phyloP scores from a whole-genome alignment of 2,888 invertebrate genomes.

The Serripes groenlandicus region DNA sequence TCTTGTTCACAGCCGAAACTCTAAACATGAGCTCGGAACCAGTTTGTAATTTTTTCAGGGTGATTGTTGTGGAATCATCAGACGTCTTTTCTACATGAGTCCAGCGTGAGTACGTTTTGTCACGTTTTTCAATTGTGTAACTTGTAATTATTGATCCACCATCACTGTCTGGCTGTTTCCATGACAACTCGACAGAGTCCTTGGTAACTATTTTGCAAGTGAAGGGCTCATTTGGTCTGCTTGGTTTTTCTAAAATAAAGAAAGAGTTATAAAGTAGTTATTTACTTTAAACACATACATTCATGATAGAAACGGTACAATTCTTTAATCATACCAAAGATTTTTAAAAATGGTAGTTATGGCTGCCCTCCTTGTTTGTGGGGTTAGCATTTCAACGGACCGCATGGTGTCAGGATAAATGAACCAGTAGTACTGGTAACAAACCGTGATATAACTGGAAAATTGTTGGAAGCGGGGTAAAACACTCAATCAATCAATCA shows the following conservation, averaged over 20 bases:
- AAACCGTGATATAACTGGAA: no score
- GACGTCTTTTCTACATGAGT: conserved; percentile 78
- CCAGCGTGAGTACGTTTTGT: conserved; percentile 79
- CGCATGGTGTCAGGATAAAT: no score
- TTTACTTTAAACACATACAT: no score
- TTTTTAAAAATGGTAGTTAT: no score
- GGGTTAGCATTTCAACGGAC: no score
- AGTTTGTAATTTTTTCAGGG: conserved; percentile 91
- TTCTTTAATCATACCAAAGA: no score
- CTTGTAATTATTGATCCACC: conserved; percentile 87
- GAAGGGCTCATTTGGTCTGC: conserved; percentile 85
- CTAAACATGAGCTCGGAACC: conserved; percentile 95
- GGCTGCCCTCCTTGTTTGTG: no score
- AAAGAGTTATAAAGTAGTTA: no score
- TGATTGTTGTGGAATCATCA: conserved; percentile 87
- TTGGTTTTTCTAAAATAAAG: conserved; percentile 83
- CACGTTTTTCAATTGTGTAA: conserved; percentile 93
- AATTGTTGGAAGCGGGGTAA: no score
- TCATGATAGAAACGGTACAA: no score
- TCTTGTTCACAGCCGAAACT: conserved; percentile 94
- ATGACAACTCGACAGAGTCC: conserved; percentile 87
- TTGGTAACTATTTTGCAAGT: conserved; percentile 86
- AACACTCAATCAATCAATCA: no score
- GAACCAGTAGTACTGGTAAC: no score
- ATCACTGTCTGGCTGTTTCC: conserved; percentile 87